Base-by-base conservation (phyloP, 2,113 vertebrate species). In the Callipepla squamata region DNA sequence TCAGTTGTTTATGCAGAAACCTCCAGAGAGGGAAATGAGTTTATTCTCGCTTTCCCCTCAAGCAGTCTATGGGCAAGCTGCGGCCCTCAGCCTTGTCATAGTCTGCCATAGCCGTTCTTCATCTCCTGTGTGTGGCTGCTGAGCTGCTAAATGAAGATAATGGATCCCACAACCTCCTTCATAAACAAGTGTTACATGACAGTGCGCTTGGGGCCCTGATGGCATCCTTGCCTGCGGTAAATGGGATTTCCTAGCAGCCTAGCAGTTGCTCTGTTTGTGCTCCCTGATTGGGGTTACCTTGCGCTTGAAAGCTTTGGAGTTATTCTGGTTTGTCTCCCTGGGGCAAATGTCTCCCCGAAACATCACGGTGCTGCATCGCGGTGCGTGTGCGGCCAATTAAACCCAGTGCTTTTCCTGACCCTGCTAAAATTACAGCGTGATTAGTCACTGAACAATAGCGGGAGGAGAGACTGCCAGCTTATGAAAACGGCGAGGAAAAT, bases 321-420 rank as follows among this genome's bases (percentile, higher is more conserved):
- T 77, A 65, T 62, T 92, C 57, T 70, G 38, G 38, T 92, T 85
- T 75, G 34, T 63, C 51, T 91, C 81, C 67, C 59, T 30, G 79
- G 47, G 76, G 32, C 19, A 4, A 69, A 72, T 30, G 61, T 76
- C 83, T 90, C 74, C 62, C 62, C 66, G 53, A 63, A 45, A 53
- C 2, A n/a, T 34, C 38, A 79, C 23, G 63, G 38, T 20, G 1
- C 50, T 79, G 65, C 53, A 61, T 92, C 0, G 0, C 0, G 0
- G 38, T 65, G 66, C 17, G 78, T 93, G 92, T 92, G 92, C 68
- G 50, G 93, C 47, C 91, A 92, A 80, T 96, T 96, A 92, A 80
- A 91, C 47, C 59, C 82, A 58, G 61, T 18, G 89, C 91, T 92
- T 90, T 83, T 85, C 85, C 90, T 90, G 85, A 85, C 72, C 75